These are phyloP conservation scores for Ctenopoma multispine DNA, from an alignment of 2,797 vertebrate genomes.

Conservation along the genomic window DNA sequence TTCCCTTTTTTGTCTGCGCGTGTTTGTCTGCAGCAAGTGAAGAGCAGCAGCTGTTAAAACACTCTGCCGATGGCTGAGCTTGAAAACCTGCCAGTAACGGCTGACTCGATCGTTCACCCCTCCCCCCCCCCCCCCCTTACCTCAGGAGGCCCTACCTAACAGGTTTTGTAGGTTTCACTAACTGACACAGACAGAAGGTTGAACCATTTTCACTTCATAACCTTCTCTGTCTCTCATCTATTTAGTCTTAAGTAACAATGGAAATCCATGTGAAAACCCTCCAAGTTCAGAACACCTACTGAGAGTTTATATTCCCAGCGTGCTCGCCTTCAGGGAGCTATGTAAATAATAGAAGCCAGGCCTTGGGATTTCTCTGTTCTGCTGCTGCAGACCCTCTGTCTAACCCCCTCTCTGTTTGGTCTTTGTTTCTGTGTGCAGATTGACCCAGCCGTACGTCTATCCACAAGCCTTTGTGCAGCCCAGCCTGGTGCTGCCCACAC, in stretches of 20 bases:
- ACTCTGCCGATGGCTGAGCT: slow-evolving; percentile 74
- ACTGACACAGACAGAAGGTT: slow-evolving; percentile 59
- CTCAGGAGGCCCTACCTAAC: slow-evolving; percentile 69
- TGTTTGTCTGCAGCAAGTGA: slow-evolving; percentile 52
- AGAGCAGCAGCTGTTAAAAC: slow-evolving; percentile 83
- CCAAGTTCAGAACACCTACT: slow-evolving; percentile 34
- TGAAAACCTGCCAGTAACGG: slow-evolving; percentile 84
- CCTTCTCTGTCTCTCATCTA: slow-evolving; percentile 30
- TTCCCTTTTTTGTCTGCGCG: slow-evolving; percentile 43
- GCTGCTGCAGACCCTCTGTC: not conserved
- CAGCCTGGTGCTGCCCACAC: slow-evolving; percentile 91
- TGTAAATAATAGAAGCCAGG: slow-evolving; percentile 61
- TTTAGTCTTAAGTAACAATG: slow-evolving; percentile 36
- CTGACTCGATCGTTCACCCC: slow-evolving; percentile 67
- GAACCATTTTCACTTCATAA: slow-evolving; percentile 61
- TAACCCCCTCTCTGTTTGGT: slow-evolving; percentile 31
- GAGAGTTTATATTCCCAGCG: slow-evolving; percentile 47
- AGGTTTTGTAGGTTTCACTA: slow-evolving; percentile 77
- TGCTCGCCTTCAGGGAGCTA: slow-evolving; percentile 24
- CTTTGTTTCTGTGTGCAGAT: slow-evolving; percentile 81
- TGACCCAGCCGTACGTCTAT: slow-evolving; percentile 92
- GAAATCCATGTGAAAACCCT: slow-evolving; percentile 23
- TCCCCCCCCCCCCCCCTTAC: slow-evolving; percentile 22
- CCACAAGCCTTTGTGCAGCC: slow-evolving; percentile 93
- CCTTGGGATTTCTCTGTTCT: slow-evolving; percentile 29